These are phyloP conservation scores for Sycophila sp. DNA, from an alignment of 1,140 invertebrate species.

Conservation along the genomic window DNA sequence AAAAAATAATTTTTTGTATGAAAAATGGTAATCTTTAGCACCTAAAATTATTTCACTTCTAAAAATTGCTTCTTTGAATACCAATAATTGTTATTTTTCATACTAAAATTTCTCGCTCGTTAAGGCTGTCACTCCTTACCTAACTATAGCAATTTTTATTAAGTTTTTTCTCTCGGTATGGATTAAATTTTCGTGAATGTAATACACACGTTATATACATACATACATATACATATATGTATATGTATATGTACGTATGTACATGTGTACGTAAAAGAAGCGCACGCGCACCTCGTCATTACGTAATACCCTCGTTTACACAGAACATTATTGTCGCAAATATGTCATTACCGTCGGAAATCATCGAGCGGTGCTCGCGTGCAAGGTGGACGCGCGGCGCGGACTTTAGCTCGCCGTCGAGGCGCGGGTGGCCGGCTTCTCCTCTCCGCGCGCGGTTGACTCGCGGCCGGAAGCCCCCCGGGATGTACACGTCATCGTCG, in stretches of 20 bases:
- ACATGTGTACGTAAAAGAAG: too few species aligned
- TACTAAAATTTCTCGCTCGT: too few species aligned
- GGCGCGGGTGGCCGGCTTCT: too few species aligned
- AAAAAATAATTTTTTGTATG: too few species aligned
- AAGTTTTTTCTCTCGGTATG: too few species aligned
- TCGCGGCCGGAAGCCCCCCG: constrained; percentile 40
- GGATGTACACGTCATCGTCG: constrained; percentile 37
- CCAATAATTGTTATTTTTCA: too few species aligned
- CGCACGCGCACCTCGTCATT: constrained; percentile 38
- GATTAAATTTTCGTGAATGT: too few species aligned
- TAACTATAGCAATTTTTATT: too few species aligned
- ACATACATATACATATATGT: not conserved
- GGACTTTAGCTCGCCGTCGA: too few species aligned
- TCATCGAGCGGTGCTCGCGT: constrained; percentile 54
- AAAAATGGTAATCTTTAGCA: too few species aligned
- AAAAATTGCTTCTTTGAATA: too few species aligned
- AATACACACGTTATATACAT: not conserved
- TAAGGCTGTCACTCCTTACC: too few species aligned
- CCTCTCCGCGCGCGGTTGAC: constrained; percentile 25
- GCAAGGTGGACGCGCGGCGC: constrained; percentile 39
- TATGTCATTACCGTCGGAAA: constrained; percentile 61
- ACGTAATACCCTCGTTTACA: constrained; percentile 59
- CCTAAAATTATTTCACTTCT: not conserved
- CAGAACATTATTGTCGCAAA: constrained; percentile 60
- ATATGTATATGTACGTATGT: not conserved